phyloP scores from a whole-genome alignment of 1,140 invertebrate species.

The Agraylea sexmaculata region DNA sequence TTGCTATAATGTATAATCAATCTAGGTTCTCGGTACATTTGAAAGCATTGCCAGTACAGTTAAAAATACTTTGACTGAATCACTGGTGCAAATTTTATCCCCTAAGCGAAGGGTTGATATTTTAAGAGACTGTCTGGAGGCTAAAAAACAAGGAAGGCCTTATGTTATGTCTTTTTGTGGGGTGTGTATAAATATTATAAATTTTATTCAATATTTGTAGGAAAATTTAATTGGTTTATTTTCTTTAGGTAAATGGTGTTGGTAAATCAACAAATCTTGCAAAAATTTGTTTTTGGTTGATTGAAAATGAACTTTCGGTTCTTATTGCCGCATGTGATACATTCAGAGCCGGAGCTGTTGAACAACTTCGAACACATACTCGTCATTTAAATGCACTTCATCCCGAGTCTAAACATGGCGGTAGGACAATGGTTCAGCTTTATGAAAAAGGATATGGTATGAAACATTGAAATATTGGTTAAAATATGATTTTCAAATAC shows the following conservation, averaged over 20 bases:
- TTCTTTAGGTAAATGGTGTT: conserved; percentile 74
- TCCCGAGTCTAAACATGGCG: conserved; percentile 59
- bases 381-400: conserved; percentile 91
- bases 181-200: conserved; percentile 39
- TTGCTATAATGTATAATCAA: neutral
- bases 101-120: conserved; percentile 94
- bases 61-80: conserved; percentile 67
- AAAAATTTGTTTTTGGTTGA: conserved; percentile 99
- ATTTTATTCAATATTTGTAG: neutral
- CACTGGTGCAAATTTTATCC: conserved; percentile 84
- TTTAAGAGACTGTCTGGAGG: conserved; percentile 87
- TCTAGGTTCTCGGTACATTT: conserved; percentile 73
- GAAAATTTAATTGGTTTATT: conserved; percentile 11
- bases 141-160: conserved; percentile 67
- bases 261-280: conserved; percentile 99
- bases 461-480: neutral
- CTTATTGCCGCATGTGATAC: conserved; percentile 99
- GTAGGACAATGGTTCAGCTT: conserved; percentile 75
- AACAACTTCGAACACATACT: conserved; percentile 93
- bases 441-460: conserved; percentile 95
- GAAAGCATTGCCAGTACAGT: conserved; percentile 78
- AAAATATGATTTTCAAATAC: conserved; percentile 1
- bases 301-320: conserved; percentile 93
- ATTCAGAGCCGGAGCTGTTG: conserved; percentile 97
- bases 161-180: conserved; percentile 98